A percentile compares a stretch with the other conserved stretches of the same genome.
Conservation (phyloP, 2,888 invertebrate species). For the Ariolimax columbianus region DNA sequence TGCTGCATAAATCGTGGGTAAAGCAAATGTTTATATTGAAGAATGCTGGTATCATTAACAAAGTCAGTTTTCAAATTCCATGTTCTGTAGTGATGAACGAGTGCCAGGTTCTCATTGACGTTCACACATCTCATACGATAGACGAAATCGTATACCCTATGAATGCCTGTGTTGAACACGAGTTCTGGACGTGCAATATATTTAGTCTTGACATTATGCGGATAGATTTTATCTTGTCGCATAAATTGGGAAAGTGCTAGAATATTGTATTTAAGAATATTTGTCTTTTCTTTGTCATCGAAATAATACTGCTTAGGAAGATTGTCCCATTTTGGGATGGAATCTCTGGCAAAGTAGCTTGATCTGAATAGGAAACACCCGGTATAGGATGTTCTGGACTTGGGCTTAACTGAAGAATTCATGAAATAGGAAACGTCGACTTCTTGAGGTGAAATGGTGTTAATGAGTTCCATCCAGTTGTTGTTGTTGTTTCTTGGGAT, state of each 20-base stretch:
- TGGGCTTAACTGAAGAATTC: neutral
- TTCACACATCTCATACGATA: neutral
- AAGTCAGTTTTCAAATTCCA: neutral
- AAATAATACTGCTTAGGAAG: neutral
- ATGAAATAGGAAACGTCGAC: neutral
- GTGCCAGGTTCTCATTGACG: neutral
- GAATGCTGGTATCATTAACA: neutral
- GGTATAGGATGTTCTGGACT: neutral
- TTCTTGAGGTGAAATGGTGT: neutral
- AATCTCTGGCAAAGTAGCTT: neutral
- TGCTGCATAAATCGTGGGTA: neutral
- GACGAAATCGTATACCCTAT: neutral
- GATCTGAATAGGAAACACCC: neutral
- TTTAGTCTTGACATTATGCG: neutral
- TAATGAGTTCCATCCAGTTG: conserved; percentile 5
- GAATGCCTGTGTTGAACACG: neutral
- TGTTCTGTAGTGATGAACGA: neutral
- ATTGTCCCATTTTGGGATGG: neutral
- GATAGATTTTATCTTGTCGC: neutral
- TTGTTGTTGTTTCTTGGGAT: neutral
- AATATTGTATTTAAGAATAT: neutral
- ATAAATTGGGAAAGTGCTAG: neutral
- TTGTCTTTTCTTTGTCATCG: neutral
- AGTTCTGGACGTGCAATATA: conserved; percentile 26
- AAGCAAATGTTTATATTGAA: neutral